Evolutionary conservation across 2,888 invertebrate species (phyloP), one percentile per base, ranked within the genome.

Genomic region (Spatulosminthurus flaviceps): DNA sequence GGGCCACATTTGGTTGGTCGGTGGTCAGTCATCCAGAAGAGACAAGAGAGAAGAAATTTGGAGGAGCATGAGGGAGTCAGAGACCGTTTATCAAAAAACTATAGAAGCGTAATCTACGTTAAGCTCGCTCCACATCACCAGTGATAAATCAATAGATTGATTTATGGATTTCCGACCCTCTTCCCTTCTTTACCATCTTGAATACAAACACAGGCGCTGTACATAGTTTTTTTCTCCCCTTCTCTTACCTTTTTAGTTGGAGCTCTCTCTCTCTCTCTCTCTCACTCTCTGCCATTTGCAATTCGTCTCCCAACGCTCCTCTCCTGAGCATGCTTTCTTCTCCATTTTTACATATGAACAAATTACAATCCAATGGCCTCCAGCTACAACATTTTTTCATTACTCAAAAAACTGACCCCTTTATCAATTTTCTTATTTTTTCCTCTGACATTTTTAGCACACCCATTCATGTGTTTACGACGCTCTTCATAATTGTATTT

Each of bases 61-160:
- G 71, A 79, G 79, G 74, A 82, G 81, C 79, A 43, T 72, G 78
- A 78, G 78, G 72, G 78, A 78, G 78, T 78, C 78, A 78, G 66
- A 24, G 81, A 79, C 81, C 83, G 82, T 84, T 83, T 82, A 84
- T 84, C 83, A 83, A 83, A 84, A 83, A 84, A 81, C 76, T 64
- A 79, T 77, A 81, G 77, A 73, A 81, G 75, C 79, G 76, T 79
- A 80, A 81, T 79, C 79, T 76, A 66, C 77, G 72, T 80, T 76
- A 76, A 77, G 79, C 79, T 74, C 74, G 75, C 67, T 79, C 80
- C 79, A 77, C 79, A 80, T 80, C 80, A 79, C 77, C 75, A 72
- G 79, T 80, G 83, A 84, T 84, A 84, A 84, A 84, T 84, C 84
- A 84, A 84, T 84, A 82, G 82, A 84, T 83, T 84, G 84, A 84